Evolutionary conservation across 2,888 invertebrate species (phyloP).

Genomic region (Atethmia centrago): DNA sequence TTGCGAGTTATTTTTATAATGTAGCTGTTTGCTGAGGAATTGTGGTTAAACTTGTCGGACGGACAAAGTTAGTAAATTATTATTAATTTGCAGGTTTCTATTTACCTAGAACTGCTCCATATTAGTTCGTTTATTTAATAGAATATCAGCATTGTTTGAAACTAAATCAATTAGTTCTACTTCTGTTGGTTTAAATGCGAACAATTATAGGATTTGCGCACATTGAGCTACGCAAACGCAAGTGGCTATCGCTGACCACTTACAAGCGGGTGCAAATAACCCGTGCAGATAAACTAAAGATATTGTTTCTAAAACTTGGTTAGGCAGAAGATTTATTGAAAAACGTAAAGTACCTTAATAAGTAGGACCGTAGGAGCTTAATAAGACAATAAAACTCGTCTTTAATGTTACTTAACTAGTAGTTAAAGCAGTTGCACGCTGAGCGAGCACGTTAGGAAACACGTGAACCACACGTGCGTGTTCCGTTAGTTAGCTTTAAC

Average conservation of each 20-base stretch:
- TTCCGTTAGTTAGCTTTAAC: neutral
- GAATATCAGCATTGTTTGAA: neutral
- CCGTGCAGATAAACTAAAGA: neutral
- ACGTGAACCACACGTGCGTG: constrained; percentile 34
- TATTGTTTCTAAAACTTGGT: neutral
- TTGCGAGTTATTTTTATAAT: neutral
- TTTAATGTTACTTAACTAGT: neutral
- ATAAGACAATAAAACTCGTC: neutral
- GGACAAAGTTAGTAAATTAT: neutral
- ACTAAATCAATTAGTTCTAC: constrained; percentile 2
- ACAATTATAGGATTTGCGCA: constrained; percentile 1
- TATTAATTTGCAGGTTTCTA: neutral
- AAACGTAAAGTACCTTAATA: no score
- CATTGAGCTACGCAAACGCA: neutral
- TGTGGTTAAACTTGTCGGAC: neutral
- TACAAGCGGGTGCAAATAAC: no score
- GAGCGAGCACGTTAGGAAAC: constrained; percentile 14
- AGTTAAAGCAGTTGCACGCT: constrained; percentile 16
- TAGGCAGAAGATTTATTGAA: no score
- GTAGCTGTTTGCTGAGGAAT: neutral
- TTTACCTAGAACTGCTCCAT: neutral
- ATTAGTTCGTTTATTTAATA: constrained; percentile 3
- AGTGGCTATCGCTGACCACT: no score
- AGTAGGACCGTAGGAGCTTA: no score
- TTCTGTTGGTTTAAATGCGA: constrained; percentile 13